A percentile compares a stretch with the other conserved stretches of the same genome.
Conservation (phyloP, 1,140 invertebrate species). For the Cyphomyrmex costatus region DNA sequence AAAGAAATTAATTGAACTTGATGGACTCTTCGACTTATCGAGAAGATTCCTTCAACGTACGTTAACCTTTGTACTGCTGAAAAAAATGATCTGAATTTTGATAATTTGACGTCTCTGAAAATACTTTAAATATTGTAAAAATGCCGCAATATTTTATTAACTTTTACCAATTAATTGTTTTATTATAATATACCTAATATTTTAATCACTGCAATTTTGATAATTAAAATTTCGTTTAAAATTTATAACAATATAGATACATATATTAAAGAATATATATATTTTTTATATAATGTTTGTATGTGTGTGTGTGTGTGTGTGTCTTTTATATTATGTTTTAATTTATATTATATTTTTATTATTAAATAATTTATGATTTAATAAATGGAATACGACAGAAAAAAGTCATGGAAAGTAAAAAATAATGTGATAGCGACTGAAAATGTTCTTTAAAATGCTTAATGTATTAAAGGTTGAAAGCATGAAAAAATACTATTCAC, state of each 20-base stretch:
- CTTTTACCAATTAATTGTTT: background rate
- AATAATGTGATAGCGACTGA: background rate
- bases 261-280: background rate
- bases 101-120: background rate
- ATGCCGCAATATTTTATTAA: background rate
- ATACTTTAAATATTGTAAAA: background rate
- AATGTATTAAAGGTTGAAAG: background rate
- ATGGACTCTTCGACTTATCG: slow-evolving; percentile 30
- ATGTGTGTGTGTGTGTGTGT: too few relatives aligned
- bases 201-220: background rate
- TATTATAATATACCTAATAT: background rate
- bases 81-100: slow-evolving; percentile 32
- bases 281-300: background rate
- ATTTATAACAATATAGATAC: background rate
- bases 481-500: background rate
- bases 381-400: background rate
- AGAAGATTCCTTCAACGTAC: slow-evolving; percentile 23
- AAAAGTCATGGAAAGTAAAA: background rate
- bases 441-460: background rate
- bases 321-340: background rate
- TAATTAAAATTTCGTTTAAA: background rate
- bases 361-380: background rate
- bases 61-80: slow-evolving; percentile 55
- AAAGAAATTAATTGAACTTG: slow-evolving; percentile 4
- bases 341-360: slow-evolving; percentile 16